These are phyloP conservation scores for Amiota communis DNA, from an alignment of 2,888 invertebrate species.

Conservation along the genomic window DNA sequence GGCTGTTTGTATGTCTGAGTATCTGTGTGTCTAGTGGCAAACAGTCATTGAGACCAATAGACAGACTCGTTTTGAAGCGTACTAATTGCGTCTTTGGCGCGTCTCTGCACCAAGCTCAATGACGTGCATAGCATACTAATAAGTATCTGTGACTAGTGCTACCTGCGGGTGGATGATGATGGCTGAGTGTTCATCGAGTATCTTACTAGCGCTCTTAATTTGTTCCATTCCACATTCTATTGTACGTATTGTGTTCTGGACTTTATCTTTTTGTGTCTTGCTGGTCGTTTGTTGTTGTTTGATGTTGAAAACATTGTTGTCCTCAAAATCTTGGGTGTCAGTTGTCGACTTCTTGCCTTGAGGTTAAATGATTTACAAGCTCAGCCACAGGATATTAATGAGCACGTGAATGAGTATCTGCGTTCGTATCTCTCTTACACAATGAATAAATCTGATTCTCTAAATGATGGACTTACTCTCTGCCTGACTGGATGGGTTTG, in stretches of 20 bases:
- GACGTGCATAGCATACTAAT: slow-evolving; percentile 22
- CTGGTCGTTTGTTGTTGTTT: no score
- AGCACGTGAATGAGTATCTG: background rate
- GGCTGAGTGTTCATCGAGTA: no score
- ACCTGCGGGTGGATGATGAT: no score
- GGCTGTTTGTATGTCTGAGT: background rate
- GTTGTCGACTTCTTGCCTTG: background rate
- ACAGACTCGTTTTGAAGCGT: slow-evolving; percentile 17
- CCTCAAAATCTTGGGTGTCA: no score
- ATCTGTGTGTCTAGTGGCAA: background rate
- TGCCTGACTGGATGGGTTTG: no score
- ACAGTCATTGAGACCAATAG: background rate
- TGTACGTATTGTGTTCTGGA: no score
- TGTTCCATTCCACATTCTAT: no score
- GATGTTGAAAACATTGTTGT: no score
- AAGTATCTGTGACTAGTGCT: background rate
- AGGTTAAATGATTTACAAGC: slow-evolving; percentile 27
- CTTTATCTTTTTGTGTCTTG: no score
- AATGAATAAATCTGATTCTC: no score
- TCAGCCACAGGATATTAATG: slow-evolving; percentile 17
- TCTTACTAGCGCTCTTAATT: no score
- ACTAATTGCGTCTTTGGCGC: slow-evolving; percentile 29
- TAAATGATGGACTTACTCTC: no score
- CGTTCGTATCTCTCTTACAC: background rate
- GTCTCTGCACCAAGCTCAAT: slow-evolving; percentile 8